Evolutionary conservation across 2,113 vertebrate species (phyloP), one percentile per base, ranked within the genome.

Genomic region (Passer domesticus): DNA sequence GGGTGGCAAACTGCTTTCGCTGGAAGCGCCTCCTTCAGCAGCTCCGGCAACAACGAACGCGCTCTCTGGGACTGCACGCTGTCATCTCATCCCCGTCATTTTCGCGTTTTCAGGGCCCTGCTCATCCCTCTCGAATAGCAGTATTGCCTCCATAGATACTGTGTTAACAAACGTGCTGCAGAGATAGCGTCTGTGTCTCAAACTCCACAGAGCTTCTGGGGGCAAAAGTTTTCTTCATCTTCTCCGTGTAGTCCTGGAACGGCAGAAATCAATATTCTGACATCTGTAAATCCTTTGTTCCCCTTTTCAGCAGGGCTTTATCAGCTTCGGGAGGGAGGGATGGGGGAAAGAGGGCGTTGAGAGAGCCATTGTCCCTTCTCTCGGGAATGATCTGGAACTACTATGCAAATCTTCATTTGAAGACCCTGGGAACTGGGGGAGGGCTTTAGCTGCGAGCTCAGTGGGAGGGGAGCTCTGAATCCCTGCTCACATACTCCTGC

Each of bases 1-100:
- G 46, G 97, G 97, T 94, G 98, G 98, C 97, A 98, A 97, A 90
- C 97, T 97, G 81, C 97, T 80, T 82, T 92, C 95, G 6, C 63
- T 25, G 77, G 77, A 92, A 77, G 56, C 0, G 19, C 62, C 91
- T 85, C n/a, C 13, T 10, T 66, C 28, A 2, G 28, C 58, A 9
- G 68, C 4, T 20, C 67, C 33, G 75, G 8, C 63, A 91, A 19
- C 62, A 73, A 25, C 70, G 50, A n/a, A 50, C 0, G 18, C 4
- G 0, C 44, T 80, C 31, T 1, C 59, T 8, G 72, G 17, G 81
- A 92, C 44, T 94, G 95, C 90, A 81, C 72, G 28, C 81, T 87
- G 92, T 94, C 77, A 75, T 81, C 86, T 64, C 67, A 63, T 86
- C 68, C 81, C 85, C 35, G 2, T 24, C 43, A 7, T 87, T 83